Percentiles rank a stretch among this genome's conserved stretches.
Conservation (phyloP, 2,797 vertebrate species). For the Sebastes iracundus region DNA sequence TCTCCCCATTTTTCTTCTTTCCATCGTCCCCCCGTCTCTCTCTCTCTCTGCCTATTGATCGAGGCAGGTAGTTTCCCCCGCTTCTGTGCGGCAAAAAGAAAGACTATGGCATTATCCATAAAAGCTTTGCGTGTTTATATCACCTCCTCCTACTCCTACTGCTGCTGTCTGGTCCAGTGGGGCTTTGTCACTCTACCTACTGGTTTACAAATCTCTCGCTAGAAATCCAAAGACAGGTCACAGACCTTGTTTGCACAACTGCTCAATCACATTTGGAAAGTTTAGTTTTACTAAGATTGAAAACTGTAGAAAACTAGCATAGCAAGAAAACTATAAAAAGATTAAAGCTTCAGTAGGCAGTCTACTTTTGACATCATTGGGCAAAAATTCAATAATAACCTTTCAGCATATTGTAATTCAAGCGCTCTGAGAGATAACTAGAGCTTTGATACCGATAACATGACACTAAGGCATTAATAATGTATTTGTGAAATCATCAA, state of each 20-base stretch:
- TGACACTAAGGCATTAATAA: background rate
- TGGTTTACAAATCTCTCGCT: background rate
- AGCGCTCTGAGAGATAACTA: too few species aligned
- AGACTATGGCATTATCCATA: conserved; percentile 51
- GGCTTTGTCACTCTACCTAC: background rate
- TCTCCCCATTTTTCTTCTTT: conserved; percentile 31
- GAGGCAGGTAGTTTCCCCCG: conserved; percentile 32
- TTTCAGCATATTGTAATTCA: too few species aligned
- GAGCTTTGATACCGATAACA: background rate
- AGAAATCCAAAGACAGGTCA: background rate
- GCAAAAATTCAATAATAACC: too few species aligned
- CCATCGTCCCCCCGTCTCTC: background rate
- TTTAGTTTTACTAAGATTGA: background rate
- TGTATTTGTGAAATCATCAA: background rate
- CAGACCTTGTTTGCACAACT: background rate
- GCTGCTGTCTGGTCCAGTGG: background rate
- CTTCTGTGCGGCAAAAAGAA: conserved; percentile 36
- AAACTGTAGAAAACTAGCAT: background rate
- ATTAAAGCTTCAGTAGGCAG: too few species aligned
- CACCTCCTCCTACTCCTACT: conserved; percentile 5
- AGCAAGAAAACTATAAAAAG: background rate
- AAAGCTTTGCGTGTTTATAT: conserved; percentile 39
- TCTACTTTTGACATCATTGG: too few species aligned
- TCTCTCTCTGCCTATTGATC: conserved; percentile 42
- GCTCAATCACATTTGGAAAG: background rate